These are phyloP conservation scores for Autographa gamma DNA, from an alignment of 2,888 invertebrate species.

Conservation along the genomic window DNA sequence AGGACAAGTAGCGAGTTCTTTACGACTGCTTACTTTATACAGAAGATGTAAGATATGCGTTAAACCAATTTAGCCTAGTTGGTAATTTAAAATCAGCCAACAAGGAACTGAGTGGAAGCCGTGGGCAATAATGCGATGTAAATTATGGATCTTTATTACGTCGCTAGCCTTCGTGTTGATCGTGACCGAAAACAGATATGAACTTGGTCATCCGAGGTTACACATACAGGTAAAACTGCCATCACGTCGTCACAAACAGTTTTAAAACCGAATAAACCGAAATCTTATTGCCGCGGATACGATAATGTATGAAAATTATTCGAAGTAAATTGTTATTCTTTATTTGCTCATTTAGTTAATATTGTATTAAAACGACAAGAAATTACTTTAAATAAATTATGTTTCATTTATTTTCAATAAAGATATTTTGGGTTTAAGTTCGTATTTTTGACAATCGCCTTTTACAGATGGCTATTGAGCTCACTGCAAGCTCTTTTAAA, in stretches of 20 bases:
- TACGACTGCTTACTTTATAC: constrained; percentile 79
- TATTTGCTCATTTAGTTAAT: constrained; percentile 23
- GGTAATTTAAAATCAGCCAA: constrained; percentile 64
- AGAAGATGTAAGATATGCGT: constrained; percentile 75
- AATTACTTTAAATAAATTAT: constrained; percentile 4
- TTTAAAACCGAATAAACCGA: constrained; percentile 8
- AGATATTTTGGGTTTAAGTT: not conserved
- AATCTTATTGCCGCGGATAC: constrained; percentile 30
- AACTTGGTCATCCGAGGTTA: constrained; percentile 54
- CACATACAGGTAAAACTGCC: constrained; percentile 37
- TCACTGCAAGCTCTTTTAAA: not conserved
- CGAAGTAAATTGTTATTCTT: constrained; percentile 47
- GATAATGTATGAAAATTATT: constrained; percentile 15
- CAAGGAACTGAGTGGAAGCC: constrained; percentile 47
- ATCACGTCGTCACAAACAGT: constrained; percentile 18
- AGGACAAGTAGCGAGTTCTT: constrained; percentile 76
- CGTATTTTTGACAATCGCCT: not conserved
- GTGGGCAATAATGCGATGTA: constrained; percentile 54
- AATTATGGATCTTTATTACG: constrained; percentile 70
- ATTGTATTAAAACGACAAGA: constrained; percentile 4
- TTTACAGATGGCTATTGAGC: not conserved
- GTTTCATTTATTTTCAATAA: not conserved
- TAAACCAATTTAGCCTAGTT: constrained; percentile 76
- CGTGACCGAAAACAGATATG: constrained; percentile 71
- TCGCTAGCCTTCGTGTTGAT: constrained; percentile 72